phyloP scores from a whole-genome alignment of 2,797 vertebrate genomes.

The Danio choprae region DNA sequence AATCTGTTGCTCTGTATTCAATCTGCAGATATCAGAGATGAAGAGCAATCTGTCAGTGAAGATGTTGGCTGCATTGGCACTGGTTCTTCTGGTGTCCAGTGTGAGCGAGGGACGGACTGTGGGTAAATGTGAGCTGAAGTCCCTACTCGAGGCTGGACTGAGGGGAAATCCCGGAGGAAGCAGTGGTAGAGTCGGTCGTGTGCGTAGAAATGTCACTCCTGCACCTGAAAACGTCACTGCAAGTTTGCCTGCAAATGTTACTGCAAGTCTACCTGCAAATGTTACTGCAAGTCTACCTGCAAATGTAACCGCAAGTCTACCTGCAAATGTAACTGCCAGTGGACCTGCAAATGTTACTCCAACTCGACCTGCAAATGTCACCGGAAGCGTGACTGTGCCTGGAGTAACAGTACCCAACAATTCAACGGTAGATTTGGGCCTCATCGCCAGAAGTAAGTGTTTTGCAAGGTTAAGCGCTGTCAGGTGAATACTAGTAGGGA shows the following conservation, averaged over 20 bases:
- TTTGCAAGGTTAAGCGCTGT: background rate
- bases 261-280: too few species aligned
- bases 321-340: background rate
- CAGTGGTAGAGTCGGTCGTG: too few species aligned
- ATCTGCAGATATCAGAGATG: background rate
- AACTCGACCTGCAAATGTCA: background rate
- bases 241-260: background rate
- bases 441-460: slow-evolving; percentile 59
- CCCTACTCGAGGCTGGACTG: background rate
- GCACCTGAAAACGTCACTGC: background rate
- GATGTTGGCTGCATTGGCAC: slow-evolving; percentile 55
- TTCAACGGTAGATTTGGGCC: background rate
- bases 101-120: slow-evolving; percentile 5
- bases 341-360: background rate
- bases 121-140: slow-evolving; percentile 64
- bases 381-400: background rate
- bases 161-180: slow-evolving; percentile 2
- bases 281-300: background rate
- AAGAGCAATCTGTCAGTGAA: slow-evolving; percentile 23
- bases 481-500: background rate
- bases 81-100: slow-evolving; percentile 52
- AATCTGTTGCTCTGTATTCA: background rate
- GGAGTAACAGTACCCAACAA: background rate
- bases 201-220: background rate
- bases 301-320: background rate